phyloP scores from a whole-genome alignment of 2,113 vertebrate species.

The Pelecanus crispus region DNA sequence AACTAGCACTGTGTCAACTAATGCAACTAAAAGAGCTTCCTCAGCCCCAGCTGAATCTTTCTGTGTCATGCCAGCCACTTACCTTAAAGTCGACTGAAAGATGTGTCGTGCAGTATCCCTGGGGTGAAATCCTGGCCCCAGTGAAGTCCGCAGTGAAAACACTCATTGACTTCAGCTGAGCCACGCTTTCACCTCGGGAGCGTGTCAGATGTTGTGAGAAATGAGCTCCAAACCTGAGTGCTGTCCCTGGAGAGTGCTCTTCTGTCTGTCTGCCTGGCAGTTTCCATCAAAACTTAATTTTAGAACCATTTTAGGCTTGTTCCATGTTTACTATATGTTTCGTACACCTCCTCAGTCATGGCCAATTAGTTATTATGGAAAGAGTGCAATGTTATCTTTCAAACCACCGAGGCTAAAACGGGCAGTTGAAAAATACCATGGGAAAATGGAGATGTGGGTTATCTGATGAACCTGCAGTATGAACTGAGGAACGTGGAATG shows the following conservation, averaged over 20 bases:
- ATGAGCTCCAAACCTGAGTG: neutral
- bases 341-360: neutral
- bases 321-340: neutral
- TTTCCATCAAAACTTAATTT: conserved; percentile 24
- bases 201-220: neutral
- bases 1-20: neutral
- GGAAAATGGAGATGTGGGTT: neutral
- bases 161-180: neutral
- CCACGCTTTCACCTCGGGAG: neutral
- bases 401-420: neutral
- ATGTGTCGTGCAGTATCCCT: neutral
- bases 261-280: neutral
- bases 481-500: neutral
- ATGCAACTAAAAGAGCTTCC: neutral
- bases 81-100: neutral
- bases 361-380: neutral
- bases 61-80: neutral
- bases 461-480: rapidly evolving
- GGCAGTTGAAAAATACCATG: neutral
- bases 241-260: conserved; percentile 4
- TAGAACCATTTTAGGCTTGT: neutral
- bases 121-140: neutral
- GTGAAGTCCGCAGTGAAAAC: neutral
- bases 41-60: neutral
- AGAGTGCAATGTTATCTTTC: neutral